These are phyloP conservation scores for Caerostris darwini DNA, from an alignment of 1,140 invertebrate genomes.

Conservation along the genomic window DNA sequence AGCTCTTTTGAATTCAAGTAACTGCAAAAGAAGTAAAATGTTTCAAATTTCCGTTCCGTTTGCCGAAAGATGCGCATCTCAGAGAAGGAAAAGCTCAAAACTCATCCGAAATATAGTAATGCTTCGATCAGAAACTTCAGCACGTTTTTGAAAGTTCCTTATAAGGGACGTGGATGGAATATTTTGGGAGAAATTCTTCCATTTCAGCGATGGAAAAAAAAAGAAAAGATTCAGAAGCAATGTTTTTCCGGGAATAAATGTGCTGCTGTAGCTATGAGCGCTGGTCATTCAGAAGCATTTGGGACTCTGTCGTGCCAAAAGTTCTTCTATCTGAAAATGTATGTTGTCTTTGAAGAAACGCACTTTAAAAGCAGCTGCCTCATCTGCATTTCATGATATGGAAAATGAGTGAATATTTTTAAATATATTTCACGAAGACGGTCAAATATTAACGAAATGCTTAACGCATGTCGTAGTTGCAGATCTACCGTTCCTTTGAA, in stretches of 20 bases:
- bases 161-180: not conserved
- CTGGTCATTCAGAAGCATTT: not conserved
- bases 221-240: not conserved
- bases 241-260: not conserved
- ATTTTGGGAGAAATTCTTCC: not conserved
- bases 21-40: no score
- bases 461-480: no score
- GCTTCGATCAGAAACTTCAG: not conserved
- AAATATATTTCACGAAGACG: no score
- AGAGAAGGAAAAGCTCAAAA: no score
- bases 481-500: no score
- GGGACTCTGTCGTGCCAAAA: not conserved
- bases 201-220: not conserved
- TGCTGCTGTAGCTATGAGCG: not conserved
- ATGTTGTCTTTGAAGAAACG: not conserved
- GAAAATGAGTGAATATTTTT: no score
- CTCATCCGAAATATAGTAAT: no score
- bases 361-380: not conserved
- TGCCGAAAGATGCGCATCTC: no score
- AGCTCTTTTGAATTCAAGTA: no score
- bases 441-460: no score
- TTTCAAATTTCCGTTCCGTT: no score
- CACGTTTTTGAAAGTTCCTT: conserved; percentile 25
- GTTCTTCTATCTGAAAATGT: not conserved
- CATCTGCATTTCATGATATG: no score